Base-by-base conservation (phyloP, 1,140 invertebrate genomes). In the Drosophila melanica region DNA sequence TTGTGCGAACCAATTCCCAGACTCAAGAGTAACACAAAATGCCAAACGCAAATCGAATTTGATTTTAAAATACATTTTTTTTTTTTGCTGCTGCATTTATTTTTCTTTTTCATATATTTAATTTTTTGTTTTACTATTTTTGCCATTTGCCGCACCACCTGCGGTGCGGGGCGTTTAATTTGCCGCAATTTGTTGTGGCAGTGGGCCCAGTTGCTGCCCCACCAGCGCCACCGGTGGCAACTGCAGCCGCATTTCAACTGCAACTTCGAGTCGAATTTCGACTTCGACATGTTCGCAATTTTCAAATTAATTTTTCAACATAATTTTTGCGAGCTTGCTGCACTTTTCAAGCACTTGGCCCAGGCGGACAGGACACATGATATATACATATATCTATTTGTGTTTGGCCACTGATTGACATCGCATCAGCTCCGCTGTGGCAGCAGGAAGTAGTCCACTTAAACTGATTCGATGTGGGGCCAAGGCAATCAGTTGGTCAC, bases 11-110 rank as follows among this genome's bases (percentile, higher is more conserved):
- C 30, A 35, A 67, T 81, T 81, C 69, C 75, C 79, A 81, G 70
- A 59, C 64, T 73, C 77, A 10, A 66, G 65, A 75, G 64, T 70
- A 33, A 42, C 44, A 45, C 18, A 69, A 73, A 81, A 77, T 72
- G 73, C 53, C 55, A 69, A 66, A 69, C 63, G 59, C 76, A 84
- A 86, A 81, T 85, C 75, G 78, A 85, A 79, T 81, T 85, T 81
- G 78, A 86, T 81, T 84, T 75, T 76, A 79, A 81, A 70, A 63
- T 84, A 59, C 68, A 10, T 75, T 54, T 72, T 72, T 54, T 77
- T 39, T 60, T 76, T 66, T 62, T 23, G 39, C 20, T 54, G 35
- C 51, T 54, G 51, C 18, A 20, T 35, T 59, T 62, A n/a, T 42
- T 68, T 60, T 50, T 64, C 44, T 68, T 53, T 54, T 50, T 3